A percentile compares a stretch with the other conserved stretches of the same genome.
phyloP scores from a whole-genome alignment of 2,888 invertebrate species.

The Endomychus coccineus region DNA sequence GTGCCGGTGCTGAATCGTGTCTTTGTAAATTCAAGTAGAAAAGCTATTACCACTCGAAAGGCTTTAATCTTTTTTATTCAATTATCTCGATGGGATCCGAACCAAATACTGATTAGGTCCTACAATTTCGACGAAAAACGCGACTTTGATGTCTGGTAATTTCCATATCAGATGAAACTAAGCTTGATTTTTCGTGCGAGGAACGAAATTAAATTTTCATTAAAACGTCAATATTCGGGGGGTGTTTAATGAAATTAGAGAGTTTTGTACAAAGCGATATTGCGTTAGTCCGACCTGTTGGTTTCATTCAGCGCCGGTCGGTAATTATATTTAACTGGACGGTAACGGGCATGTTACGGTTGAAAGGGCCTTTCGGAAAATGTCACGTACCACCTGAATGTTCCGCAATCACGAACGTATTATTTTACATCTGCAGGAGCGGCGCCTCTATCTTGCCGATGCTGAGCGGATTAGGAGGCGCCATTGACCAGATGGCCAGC shows the following conservation, averaged over 20 bases:
- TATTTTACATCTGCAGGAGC: conserved; percentile 26
- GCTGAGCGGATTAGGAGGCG: too few relatives aligned
- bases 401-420: conserved; percentile 29
- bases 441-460: too few relatives aligned
- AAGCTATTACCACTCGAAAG: neutral
- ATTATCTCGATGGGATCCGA: neutral
- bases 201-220: conserved; percentile 36
- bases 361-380: conserved; percentile 11
- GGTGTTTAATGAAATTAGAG: conserved; percentile 32
- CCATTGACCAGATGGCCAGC: too few relatives aligned
- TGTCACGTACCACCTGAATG: conserved; percentile 28
- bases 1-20: too few relatives aligned
- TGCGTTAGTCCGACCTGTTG: conserved; percentile 25
- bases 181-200: conserved; percentile 27
- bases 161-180: conserved; percentile 17
- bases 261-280: conserved; percentile 24
- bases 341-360: conserved; percentile 10
- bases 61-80: conserved; percentile 1
- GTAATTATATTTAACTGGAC: conserved; percentile 28
- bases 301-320: conserved; percentile 21
- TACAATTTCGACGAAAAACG: neutral
- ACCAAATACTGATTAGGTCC: neutral
- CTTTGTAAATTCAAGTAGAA: too few relatives aligned
- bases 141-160: conserved; percentile 16
- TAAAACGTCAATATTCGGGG: conserved; percentile 32